Percentiles rank a stretch among this genome's conserved stretches.
Conservation (phyloP, 1,140 invertebrate genomes). For the Pissodes strobi region DNA sequence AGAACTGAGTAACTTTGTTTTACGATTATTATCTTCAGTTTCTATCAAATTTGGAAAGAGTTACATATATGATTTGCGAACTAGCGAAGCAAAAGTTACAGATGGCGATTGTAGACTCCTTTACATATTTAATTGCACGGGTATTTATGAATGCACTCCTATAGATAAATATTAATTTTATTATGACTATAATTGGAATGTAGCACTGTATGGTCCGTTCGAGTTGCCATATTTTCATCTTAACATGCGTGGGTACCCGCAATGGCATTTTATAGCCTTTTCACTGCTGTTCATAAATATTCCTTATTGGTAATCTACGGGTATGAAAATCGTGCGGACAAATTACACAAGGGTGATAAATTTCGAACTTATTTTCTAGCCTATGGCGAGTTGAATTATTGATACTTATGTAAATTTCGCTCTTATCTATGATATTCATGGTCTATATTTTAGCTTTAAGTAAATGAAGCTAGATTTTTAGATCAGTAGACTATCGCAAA, state of each 20-base stretch:
- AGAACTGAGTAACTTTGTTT: no score
- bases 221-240: conserved; percentile 15
- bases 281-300: conserved; percentile 24
- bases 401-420: background rate
- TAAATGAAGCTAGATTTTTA: no score
- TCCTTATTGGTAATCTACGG: conserved; percentile 26
- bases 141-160: no score
- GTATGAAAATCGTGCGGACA: conserved; percentile 16
- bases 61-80: no score
- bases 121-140: no score
- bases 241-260: conserved; percentile 6
- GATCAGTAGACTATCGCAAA: no score
- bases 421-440: background rate
- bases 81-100: no score
- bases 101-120: no score
- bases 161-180: conserved; percentile 11
- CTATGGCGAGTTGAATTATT: conserved; percentile 8
- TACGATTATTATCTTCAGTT: no score
- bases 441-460: no score
- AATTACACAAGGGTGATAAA: conserved; percentile 30
- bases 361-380: conserved; percentile 24
- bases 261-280: conserved; percentile 24
- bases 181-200: conserved; percentile 6
- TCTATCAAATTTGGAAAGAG: no score
- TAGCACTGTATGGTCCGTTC: background rate